Base-by-base conservation (phyloP, 2,797 vertebrate species). In the Myiotriccus ornatus region DNA sequence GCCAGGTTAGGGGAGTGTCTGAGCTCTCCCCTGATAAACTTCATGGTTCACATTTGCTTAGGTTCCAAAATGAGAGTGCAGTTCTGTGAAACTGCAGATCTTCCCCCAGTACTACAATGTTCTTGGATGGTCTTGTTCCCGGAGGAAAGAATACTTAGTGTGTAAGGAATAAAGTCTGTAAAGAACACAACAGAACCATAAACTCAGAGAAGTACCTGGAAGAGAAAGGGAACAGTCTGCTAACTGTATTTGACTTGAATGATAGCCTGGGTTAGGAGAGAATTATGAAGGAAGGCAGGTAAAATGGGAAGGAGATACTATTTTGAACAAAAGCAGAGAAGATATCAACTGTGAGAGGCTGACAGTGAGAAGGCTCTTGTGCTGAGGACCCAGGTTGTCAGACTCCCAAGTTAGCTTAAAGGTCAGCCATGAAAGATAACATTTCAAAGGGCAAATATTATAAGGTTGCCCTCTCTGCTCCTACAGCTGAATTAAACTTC, bases 391-490 rank as follows among this genome's bases (percentile, higher is more conserved):
- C 56, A 70, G 90, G 43, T 53, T 95, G 93, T 88, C 90, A 96
- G 93, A 62, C 87, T 88, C 96, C 84, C 94, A 84, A 91, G 94
- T 94, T 84, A 96, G 83, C 90, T 93, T 82, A 96, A 96, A 96
- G 96, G 96, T 96, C 96, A 95, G 50, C 73, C 65, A 74, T 87
- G 93, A 95, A 94, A 86, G 85, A 95, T 47, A 62, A 77, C 62
- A 7, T 87, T 93, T 76, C 91, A 96, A 96, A 96, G 96, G 96
- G 90, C 93, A 94, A 84, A 41, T 56, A 93, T 84, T 53, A 41
- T 30, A 86, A 75, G 93, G 85, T 69, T 86, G 91, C 88, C 95
- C 94, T 91, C 93, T 78, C 43, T 95, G 95, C 91, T 95, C 90
- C 90, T 56, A 3, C 47, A 93, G 93, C 87, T 95, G 95, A 94